Conservation (phyloP, 2,113 vertebrate species). For the Cephalopholis sonnerati region DNA sequence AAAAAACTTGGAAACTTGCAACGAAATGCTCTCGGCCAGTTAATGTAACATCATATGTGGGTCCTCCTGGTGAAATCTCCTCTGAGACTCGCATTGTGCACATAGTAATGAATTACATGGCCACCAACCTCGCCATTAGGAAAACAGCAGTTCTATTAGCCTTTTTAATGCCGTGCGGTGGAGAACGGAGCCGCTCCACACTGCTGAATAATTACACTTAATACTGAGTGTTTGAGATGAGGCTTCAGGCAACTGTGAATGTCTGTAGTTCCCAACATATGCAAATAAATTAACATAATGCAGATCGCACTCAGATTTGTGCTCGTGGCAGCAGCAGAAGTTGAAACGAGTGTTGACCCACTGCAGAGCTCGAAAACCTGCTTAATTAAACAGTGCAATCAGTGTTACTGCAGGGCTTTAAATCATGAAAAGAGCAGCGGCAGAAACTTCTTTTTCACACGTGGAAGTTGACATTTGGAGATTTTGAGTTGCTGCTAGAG, state of each 20-base stretch:
- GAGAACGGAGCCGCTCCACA: conserved; percentile 30
- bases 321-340: conserved; percentile 52
- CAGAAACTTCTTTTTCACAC: background rate
- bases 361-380: conserved; percentile 40
- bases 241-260: conserved; percentile 56
- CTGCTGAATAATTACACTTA: conserved; percentile 70
- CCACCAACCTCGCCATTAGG: conserved; percentile 60
- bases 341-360: conserved; percentile 45
- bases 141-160: conserved; percentile 51
- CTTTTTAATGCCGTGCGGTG: conserved; percentile 51
- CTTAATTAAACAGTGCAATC: conserved; percentile 46
- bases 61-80: conserved; percentile 52
- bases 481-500: background rate
- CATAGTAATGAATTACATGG: conserved; percentile 45
- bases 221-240: conserved; percentile 45
- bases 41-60: conserved; percentile 41
- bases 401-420: conserved; percentile 10
- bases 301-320: conserved; percentile 23
- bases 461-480: conserved; percentile 10
- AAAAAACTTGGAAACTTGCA: conserved; percentile 42
- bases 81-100: conserved; percentile 61
- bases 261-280: conserved; percentile 72
- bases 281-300: conserved; percentile 75
- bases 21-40: conserved; percentile 36
- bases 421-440: conserved; percentile 37